Percentiles rank a stretch among this genome's conserved stretches.
Evolutionary conservation across 1,140 invertebrate genomes (phyloP).

Genomic region (Papilio aristodemus): DNA sequence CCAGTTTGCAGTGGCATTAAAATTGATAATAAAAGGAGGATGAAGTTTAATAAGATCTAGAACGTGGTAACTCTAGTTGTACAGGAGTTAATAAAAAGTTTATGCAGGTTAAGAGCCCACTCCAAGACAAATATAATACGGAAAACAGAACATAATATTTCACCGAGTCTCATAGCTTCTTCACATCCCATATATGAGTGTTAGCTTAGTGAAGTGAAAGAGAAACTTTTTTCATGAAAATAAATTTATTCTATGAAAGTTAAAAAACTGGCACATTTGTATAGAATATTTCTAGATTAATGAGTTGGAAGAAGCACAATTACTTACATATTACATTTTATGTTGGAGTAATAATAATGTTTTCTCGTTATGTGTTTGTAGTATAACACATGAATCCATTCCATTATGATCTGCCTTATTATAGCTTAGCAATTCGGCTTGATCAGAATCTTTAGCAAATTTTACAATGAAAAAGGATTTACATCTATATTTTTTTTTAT

Average conservation of each 20-base stretch:
- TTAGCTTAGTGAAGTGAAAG: constrained; percentile 29
- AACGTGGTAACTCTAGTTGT: constrained; percentile 4
- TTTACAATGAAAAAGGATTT: too few species aligned
- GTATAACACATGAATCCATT: too few species aligned
- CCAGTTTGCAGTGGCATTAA: not conserved
- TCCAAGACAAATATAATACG: constrained; percentile 33
- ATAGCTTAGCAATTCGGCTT: too few species aligned
- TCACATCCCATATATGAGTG: constrained; percentile 25
- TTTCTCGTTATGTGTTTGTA: too few species aligned
- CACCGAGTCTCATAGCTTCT: constrained; percentile 6
- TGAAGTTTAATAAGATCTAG: not conserved
- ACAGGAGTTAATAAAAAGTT: constrained; percentile 29
- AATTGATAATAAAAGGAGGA: not conserved
- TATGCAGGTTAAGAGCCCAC: constrained; percentile 33
- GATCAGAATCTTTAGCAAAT: too few species aligned
- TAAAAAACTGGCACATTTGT: not conserved
- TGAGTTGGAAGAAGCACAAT: not conserved
- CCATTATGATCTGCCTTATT: too few species aligned
- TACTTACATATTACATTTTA: not conserved
- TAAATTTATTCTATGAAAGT: constrained; percentile 2
- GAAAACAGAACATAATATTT: constrained; percentile 27
- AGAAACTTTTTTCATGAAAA: constrained; percentile 17
- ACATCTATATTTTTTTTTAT: not conserved
- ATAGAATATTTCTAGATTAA: not conserved
- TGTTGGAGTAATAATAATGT: too few species aligned